Conservation (phyloP, 2,113 vertebrate genomes). For the Apodemus speciosus region DNA sequence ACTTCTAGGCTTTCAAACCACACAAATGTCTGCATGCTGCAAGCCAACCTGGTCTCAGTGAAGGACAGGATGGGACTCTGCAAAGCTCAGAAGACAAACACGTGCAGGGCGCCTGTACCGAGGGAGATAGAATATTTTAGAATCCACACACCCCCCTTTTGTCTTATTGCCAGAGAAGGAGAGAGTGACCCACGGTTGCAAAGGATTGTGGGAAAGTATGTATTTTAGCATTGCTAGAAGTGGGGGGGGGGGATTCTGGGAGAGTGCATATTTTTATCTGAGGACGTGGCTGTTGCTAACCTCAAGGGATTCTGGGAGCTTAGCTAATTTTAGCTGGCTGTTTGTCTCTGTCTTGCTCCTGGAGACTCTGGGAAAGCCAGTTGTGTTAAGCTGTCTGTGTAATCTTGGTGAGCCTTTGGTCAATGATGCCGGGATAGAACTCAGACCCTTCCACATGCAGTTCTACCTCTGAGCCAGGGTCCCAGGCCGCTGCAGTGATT, state of each 20-base stretch:
- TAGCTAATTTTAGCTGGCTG: slow-evolving; percentile 43
- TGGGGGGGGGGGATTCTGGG: slow-evolving; percentile 28
- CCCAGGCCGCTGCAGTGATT: background rate
- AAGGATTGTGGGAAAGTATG: slow-evolving; percentile 55
- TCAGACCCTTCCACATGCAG: background rate
- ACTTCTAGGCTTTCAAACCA: background rate
- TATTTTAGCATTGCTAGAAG: slow-evolving; percentile 30
- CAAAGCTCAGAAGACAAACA: background rate
- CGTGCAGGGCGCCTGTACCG: accelerated
- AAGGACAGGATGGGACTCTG: background rate
- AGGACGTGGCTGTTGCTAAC: slow-evolving; percentile 16
- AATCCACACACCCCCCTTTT: background rate
- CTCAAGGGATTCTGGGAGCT: slow-evolving; percentile 24
- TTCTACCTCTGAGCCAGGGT: background rate
- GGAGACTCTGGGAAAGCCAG: slow-evolving; percentile 10
- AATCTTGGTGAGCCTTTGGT: background rate
- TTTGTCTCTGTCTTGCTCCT: background rate
- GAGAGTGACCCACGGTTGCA: background rate
- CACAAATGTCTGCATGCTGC: background rate
- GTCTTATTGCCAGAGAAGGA: background rate
- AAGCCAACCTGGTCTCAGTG: background rate
- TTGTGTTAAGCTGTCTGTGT: background rate
- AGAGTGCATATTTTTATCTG: slow-evolving; percentile 39
- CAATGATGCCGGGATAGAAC: background rate
- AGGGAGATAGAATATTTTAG: background rate